Percentiles rank a stretch among this genome's conserved stretches.
phyloP scores from a whole-genome alignment of 2,113 vertebrate genomes.

The Bostrychus sinensis region DNA sequence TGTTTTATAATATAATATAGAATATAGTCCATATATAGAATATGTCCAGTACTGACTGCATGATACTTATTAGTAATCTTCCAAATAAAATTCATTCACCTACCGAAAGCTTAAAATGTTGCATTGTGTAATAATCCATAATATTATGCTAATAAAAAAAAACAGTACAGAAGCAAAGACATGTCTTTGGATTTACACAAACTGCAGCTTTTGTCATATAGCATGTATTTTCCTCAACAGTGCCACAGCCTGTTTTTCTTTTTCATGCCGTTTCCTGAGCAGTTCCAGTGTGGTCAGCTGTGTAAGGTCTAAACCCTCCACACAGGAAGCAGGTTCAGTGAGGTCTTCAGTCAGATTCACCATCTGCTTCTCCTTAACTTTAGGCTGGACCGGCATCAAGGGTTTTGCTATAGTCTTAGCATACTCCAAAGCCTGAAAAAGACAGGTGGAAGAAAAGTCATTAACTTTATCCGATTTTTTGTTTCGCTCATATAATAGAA shows the following conservation, averaged over 20 bases:
- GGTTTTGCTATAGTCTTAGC: conserved; percentile 88
- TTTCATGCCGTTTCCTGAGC: conserved; percentile 83
- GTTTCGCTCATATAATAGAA: too few species aligned
- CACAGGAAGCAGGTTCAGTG: conserved; percentile 22
- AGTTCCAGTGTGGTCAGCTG: conserved; percentile 78
- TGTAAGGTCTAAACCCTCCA: conserved; percentile 56
- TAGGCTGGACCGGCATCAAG: conserved; percentile 45
- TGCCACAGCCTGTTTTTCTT: conserved; percentile 86
- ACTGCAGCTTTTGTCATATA: conserved; percentile 11
- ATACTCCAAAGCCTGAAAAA: conserved; percentile 88
- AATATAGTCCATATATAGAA: too few species aligned
- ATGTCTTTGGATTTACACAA: background rate
- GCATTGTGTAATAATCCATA: too few species aligned
- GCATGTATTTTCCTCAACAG: conserved; percentile 76
- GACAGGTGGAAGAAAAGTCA: too few species aligned
- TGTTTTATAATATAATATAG: too few species aligned
- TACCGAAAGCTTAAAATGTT: too few species aligned
- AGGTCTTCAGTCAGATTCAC: conserved; percentile 25
- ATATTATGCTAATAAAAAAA: background rate
- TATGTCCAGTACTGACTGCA: background rate
- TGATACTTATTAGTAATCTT: too few species aligned
- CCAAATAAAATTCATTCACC: too few species aligned
- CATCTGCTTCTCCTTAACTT: conserved; percentile 27
- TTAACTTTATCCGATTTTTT: too few species aligned
- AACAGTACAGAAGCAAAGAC: background rate